Conservation (phyloP, 1,140 invertebrate species). For the Nilaparvata lugens region DNA sequence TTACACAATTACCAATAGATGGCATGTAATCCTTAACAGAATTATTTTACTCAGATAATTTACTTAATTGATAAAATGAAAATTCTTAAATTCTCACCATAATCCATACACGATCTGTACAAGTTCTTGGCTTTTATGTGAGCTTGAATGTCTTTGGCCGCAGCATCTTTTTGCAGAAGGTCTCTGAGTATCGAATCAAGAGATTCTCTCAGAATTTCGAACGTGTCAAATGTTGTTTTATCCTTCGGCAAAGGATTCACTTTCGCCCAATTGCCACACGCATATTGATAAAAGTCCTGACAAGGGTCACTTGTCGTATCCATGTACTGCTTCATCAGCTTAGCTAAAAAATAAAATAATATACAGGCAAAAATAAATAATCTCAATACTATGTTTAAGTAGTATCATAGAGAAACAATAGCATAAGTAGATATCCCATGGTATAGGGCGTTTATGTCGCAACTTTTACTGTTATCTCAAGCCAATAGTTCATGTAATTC, state of each 20-base stretch:
- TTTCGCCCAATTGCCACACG: conserved; percentile 79
- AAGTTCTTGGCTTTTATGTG: conserved; percentile 65
- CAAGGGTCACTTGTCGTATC: conserved; percentile 70
- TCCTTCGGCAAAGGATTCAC: conserved; percentile 77
- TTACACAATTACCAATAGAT: too few relatives aligned
- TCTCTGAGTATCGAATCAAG: conserved; percentile 58
- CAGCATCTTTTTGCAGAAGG: conserved; percentile 45
- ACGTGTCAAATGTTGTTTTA: conserved; percentile 70
- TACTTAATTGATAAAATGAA: too few relatives aligned
- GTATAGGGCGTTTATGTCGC: too few relatives aligned
- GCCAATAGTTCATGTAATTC: too few relatives aligned
- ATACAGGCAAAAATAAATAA: too few relatives aligned
- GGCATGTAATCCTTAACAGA: too few relatives aligned
- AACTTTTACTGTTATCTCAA: too few relatives aligned
- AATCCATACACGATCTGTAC: conserved; percentile 78
- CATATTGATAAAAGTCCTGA: conserved; percentile 83
- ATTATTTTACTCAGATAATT: too few relatives aligned
- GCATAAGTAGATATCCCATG: too few relatives aligned
- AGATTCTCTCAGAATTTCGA: conserved; percentile 70
- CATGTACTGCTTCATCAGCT: conserved; percentile 66
- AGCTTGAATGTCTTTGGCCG: conserved; percentile 37
- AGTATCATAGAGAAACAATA: too few relatives aligned
- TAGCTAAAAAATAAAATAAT: too few relatives aligned
- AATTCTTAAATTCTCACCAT: conserved; percentile 39
- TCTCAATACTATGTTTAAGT: not conserved